Evolutionary conservation across 2,797 vertebrate genomes (phyloP).

Genomic region (Siniperca undulata): DNA sequence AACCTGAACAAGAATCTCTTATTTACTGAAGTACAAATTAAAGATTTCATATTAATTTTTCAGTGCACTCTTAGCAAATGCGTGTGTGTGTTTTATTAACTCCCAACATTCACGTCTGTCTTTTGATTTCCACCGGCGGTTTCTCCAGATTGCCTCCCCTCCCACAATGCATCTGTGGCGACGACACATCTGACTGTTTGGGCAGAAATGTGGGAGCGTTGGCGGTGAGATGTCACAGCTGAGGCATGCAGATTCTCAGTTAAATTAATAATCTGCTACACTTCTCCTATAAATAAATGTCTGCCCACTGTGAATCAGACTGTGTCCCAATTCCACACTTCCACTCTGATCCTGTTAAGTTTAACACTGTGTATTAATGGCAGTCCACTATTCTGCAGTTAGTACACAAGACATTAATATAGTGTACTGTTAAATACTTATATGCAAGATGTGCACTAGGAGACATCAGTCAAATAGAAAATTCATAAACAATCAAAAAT

Average conservation of each 20-base stretch:
- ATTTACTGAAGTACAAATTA: neutral
- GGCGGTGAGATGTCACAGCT: slow-evolving; percentile 9
- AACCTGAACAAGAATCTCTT: neutral
- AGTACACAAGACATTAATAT: neutral
- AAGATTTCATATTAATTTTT: slow-evolving; percentile 17
- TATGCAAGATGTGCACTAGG: no score
- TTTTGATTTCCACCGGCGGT: slow-evolving; percentile 16
- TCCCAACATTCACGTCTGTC: slow-evolving; percentile 4
- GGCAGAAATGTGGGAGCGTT: slow-evolving; percentile 31
- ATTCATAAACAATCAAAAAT: neutral
- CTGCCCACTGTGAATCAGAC: slow-evolving; percentile 5
- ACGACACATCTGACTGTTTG: neutral
- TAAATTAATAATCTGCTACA: slow-evolving; percentile 14
- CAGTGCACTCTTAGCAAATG: neutral
- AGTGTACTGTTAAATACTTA: neutral
- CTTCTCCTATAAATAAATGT: slow-evolving; percentile 21
- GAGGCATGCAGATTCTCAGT: slow-evolving; percentile 3
- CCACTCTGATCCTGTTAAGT: neutral
- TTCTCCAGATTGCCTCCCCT: slow-evolving; percentile 51
- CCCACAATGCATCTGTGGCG: slow-evolving; percentile 61
- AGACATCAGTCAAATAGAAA: neutral
- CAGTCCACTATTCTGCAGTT: neutral
- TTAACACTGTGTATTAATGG: neutral
- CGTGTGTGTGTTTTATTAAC: slow-evolving; percentile 11
- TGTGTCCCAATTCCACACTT: neutral